Evolutionary conservation across 2,113 vertebrate species (phyloP).

Genomic region (Dipodomys merriami): DNA sequence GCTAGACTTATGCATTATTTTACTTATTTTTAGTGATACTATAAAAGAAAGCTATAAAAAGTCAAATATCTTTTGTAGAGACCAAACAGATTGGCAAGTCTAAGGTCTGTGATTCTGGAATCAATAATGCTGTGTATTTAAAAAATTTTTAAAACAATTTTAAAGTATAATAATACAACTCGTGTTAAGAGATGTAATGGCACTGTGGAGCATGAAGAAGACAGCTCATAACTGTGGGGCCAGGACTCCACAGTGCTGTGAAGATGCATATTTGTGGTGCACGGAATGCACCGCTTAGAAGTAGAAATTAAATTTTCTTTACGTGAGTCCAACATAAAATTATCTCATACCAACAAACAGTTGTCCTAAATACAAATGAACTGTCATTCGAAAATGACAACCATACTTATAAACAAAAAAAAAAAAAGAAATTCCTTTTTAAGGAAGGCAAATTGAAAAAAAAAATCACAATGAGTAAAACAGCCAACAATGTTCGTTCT

Average conservation of each 20-base stretch:
- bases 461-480: slow-evolving; percentile 48
- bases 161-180: slow-evolving; percentile 31
- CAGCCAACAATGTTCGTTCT: fast-evolving
- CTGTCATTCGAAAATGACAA: slow-evolving; percentile 35
- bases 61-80: background rate
- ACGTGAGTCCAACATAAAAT: slow-evolving; percentile 40
- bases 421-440: background rate
- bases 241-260: background rate
- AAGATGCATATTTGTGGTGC: fast-evolving
- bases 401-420: background rate
- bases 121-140: background rate
- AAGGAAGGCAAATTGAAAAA: slow-evolving; percentile 45
- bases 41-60: background rate
- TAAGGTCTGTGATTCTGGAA: background rate
- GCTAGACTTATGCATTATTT: background rate
- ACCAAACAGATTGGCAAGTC: background rate
- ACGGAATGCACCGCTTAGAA: background rate
- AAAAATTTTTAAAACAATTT: background rate
- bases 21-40: background rate
- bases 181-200: slow-evolving; percentile 7
- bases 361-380: slow-evolving; percentile 54
- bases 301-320: slow-evolving; percentile 35
- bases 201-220: slow-evolving; percentile 41
- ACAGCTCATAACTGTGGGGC: fast-evolving
- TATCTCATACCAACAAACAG: slow-evolving; percentile 17